Percentiles rank a stretch among this genome's conserved stretches.
Conservation (phyloP, 2,888 invertebrate species). For the Eubasilissa splendida region DNA sequence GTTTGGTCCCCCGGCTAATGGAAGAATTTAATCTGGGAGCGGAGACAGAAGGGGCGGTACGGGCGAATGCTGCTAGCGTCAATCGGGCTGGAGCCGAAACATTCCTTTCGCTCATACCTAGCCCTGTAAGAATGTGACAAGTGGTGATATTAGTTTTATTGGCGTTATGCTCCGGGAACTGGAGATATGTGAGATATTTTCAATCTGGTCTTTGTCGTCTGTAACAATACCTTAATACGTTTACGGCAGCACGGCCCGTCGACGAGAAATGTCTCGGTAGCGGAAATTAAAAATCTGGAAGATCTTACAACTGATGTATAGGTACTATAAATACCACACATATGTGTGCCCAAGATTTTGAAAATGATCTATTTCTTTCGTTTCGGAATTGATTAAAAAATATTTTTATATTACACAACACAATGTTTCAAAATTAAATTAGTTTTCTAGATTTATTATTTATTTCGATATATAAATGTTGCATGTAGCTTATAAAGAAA, state of each 20-base stretch:
- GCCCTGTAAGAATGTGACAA: background rate
- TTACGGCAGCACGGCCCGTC: background rate
- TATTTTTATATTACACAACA: too few relatives aligned
- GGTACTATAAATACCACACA: too few relatives aligned
- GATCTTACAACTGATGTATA: too few relatives aligned
- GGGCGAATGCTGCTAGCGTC: background rate
- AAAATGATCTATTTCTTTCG: too few relatives aligned
- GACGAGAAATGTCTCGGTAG: background rate
- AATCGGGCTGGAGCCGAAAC: background rate
- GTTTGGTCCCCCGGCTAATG: slow-evolving; percentile 34
- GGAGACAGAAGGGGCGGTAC: background rate
- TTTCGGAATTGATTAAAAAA: too few relatives aligned
- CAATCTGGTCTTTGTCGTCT: slow-evolving; percentile 10
- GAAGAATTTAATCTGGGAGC: slow-evolving; percentile 39
- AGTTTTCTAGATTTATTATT: too few relatives aligned
- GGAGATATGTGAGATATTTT: slow-evolving; percentile 25
- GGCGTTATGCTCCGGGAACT: background rate
- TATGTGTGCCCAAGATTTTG: too few relatives aligned
- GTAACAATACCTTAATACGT: background rate
- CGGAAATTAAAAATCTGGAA: too few relatives aligned
- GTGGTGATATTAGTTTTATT: slow-evolving; percentile 2
- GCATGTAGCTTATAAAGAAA: too few relatives aligned
- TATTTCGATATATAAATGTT: too few relatives aligned
- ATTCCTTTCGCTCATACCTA: background rate
- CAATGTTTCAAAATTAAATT: too few relatives aligned